These are phyloP conservation scores for Pachymerium ferrugineum DNA, from an alignment of 2,888 invertebrate genomes.

Conservation along the genomic window DNA sequence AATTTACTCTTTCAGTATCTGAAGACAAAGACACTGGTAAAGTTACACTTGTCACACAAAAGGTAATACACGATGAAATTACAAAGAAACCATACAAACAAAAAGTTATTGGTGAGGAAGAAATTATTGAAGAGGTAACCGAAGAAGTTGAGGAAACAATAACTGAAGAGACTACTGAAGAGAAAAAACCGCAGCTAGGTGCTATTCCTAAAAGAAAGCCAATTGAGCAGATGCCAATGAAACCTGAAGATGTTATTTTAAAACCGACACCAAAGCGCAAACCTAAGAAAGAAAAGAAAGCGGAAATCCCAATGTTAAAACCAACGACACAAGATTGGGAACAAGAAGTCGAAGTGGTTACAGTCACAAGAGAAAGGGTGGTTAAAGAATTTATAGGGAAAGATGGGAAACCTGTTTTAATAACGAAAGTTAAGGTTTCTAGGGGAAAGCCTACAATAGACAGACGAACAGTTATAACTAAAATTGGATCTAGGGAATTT, in stretches of 20 bases:
- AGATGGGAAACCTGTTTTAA: neutral
- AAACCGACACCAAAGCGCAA: slow-evolving; percentile 14
- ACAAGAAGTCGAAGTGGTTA: neutral
- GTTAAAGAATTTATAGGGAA: neutral
- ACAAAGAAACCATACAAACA: slow-evolving; percentile 2
- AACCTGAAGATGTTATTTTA: neutral
- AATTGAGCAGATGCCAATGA: neutral
- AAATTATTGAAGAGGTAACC: neutral
- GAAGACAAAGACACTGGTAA: slow-evolving; percentile 3
- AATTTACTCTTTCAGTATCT: neutral
- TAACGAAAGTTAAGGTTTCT: neutral
- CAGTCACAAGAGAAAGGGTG: neutral
- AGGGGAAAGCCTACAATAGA: neutral
- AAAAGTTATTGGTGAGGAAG: neutral
- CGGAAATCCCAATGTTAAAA: neutral
- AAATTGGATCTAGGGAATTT: neutral
- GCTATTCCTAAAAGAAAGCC: neutral
- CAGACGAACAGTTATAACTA: neutral
- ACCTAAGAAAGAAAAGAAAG: slow-evolving; percentile 25
- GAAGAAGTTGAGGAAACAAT: slow-evolving; percentile 6
- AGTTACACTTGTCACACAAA: neutral
- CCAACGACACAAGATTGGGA: neutral
- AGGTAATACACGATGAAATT: neutral
- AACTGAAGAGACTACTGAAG: slow-evolving; percentile 10
- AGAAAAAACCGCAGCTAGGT: neutral